A percentile compares a stretch with the other conserved stretches of the same genome.
These are phyloP conservation scores for Toxostoma redivivum DNA, from an alignment of 2,113 vertebrate genomes.

Conservation along the genomic window DNA sequence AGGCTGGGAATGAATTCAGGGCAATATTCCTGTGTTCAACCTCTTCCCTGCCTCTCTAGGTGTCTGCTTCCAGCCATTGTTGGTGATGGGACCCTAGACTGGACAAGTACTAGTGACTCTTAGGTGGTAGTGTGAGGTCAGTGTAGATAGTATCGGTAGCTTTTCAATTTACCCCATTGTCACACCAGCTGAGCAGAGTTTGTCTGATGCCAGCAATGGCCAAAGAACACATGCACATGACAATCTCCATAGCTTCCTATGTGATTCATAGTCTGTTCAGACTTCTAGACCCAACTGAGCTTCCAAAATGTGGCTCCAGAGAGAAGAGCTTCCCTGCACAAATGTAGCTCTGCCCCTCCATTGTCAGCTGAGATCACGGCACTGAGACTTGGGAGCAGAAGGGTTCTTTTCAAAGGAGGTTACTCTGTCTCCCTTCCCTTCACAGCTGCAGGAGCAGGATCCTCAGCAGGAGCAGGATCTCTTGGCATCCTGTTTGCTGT, in stretches of 20 bases:
- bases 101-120: neutral
- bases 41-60: neutral
- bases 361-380: neutral
- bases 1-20: neutral
- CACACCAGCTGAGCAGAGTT: neutral
- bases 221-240: neutral
- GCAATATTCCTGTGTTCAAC: neutral
- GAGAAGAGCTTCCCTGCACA: neutral
- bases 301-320: neutral
- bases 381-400: fast-evolving
- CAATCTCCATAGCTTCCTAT: neutral
- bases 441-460: fast-evolving
- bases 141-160: neutral
- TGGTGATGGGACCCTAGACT: neutral
- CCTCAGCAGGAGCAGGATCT: neutral
- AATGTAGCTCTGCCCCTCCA: neutral
- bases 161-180: neutral
- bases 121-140: neutral
- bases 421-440: neutral
- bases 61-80: neutral
- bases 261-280: neutral
- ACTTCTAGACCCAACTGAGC: neutral
- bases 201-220: neutral
- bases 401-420: neutral
- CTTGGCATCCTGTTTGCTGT: neutral